Percentiles rank a stretch among this genome's conserved stretches.
These are phyloP conservation scores for Cyanoramphus novaezelandiae DNA, from an alignment of 2,113 vertebrate species.

Conservation along the genomic window DNA sequence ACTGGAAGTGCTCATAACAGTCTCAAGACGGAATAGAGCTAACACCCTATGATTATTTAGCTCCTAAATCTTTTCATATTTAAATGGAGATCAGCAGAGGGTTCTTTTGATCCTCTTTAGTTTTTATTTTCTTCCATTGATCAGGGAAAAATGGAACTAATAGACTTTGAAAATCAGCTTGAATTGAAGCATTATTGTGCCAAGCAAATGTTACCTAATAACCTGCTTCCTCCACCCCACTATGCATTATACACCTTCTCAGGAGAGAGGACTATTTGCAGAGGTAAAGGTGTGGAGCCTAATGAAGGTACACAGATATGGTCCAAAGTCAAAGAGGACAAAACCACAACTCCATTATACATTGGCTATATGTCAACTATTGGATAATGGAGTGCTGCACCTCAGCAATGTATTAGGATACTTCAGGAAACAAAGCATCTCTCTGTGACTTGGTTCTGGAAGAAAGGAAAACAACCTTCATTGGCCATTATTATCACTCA, in stretches of 20 bases:
- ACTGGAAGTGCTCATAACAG: not conserved
- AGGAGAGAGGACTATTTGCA: not conserved
- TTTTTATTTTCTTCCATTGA: conserved; percentile 10
- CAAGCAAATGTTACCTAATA: not conserved
- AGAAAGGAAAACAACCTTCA: not conserved
- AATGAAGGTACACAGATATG: not conserved
- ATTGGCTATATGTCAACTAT: not conserved
- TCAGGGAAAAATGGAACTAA: not conserved
- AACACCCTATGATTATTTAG: not conserved
- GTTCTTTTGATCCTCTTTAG: not conserved
- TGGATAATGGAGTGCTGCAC: not conserved
- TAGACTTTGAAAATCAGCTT: not conserved
- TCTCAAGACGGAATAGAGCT: not conserved
- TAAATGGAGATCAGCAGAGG: not conserved
- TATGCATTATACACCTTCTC: not conserved
- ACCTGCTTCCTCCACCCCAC: not conserved
- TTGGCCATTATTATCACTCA: not conserved
- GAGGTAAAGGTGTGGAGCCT: not conserved
- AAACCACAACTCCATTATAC: not conserved
- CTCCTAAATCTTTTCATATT: not conserved
- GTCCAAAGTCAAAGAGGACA: not conserved
- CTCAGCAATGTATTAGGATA: not conserved
- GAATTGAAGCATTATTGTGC: not conserved
- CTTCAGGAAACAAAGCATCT: not conserved
- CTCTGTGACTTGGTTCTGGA: not conserved